Evolutionary conservation across 1,140 invertebrate species (phyloP).

Genomic region (Drosophila simulans): DNA sequence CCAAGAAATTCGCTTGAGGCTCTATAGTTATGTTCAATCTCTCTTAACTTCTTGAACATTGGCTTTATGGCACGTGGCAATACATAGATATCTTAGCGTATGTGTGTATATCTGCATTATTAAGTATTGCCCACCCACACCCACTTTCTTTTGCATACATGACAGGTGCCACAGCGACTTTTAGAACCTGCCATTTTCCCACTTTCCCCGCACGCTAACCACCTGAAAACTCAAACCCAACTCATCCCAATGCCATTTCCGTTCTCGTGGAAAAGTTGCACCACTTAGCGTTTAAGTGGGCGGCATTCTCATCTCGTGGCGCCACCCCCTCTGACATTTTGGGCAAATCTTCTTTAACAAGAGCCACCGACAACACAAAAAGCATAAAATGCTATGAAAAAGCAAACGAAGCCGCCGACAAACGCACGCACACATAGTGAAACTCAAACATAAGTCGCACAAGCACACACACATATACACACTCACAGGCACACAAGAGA

Average conservation of each 20-base stretch:
- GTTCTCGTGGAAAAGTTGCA: slow-evolving; percentile 52
- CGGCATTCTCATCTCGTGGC: slow-evolving; percentile 55
- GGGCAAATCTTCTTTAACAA: slow-evolving; percentile 80
- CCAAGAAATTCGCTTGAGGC: background rate
- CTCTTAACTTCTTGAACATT: slow-evolving; percentile 3
- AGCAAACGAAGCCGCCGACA: slow-evolving; percentile 70
- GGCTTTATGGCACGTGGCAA: slow-evolving; percentile 21
- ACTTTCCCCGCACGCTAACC: slow-evolving; percentile 14
- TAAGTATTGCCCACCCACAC: slow-evolving; percentile 28
- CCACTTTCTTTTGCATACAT: slow-evolving; percentile 37
- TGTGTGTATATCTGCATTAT: slow-evolving; percentile 43
- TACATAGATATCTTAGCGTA: slow-evolving; percentile 17
- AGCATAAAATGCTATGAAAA: slow-evolving; percentile 81
- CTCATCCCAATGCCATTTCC: slow-evolving; percentile 16
- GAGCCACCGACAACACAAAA: slow-evolving; percentile 65
- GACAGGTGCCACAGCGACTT: slow-evolving; percentile 33
- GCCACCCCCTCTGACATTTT: slow-evolving; percentile 67
- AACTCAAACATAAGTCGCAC: slow-evolving; percentile 42
- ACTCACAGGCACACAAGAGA: slow-evolving; percentile 11
- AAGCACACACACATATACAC: slow-evolving; percentile 22
- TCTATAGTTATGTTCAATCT: background rate
- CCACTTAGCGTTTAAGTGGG: slow-evolving; percentile 81
- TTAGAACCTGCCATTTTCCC: background rate
- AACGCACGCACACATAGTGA: slow-evolving; percentile 43
- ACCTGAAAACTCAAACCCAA: slow-evolving; percentile 1